Conservation (phyloP, 1,140 invertebrate genomes). For the Lucilia sericata region DNA sequence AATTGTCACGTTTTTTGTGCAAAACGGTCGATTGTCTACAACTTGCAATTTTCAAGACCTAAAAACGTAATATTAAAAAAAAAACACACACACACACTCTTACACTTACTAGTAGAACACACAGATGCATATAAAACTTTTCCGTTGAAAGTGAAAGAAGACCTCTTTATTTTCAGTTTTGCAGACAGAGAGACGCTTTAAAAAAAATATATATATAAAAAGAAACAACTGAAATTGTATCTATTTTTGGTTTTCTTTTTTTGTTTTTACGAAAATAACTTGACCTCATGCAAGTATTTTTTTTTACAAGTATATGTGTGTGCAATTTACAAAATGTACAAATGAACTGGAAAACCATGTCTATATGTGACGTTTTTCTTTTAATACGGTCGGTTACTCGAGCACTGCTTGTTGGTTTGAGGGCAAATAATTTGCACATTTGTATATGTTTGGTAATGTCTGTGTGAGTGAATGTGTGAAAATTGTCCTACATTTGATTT, state of each 20-base stretch:
- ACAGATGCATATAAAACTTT: not conserved
- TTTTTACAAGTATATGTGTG: not conserved
- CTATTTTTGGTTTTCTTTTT: not conserved
- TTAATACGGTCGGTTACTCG: no score
- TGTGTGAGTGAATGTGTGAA: not conserved
- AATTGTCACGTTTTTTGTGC: no score
- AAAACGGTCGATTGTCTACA: no score
- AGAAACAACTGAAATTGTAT: not conserved
- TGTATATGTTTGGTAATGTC: not conserved
- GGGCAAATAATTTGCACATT: no score
- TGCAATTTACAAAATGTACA: no score
- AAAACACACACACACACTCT: no score
- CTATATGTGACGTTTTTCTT: no score
- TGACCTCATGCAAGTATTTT: not conserved
- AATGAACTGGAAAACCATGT: no score
- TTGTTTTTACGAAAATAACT: constrained; percentile 5
- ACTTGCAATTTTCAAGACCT: constrained; percentile 1
- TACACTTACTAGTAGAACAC: no score
- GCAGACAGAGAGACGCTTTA: not conserved
- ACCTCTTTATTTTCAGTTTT: not conserved
- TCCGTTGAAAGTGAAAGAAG: not conserved
- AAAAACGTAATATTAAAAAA: not conserved
- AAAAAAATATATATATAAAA: not conserved
- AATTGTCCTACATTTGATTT: not conserved
- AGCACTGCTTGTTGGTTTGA: no score